phyloP scores from a whole-genome alignment of 2,797 vertebrate species.

The Steatocranus sp. region DNA sequence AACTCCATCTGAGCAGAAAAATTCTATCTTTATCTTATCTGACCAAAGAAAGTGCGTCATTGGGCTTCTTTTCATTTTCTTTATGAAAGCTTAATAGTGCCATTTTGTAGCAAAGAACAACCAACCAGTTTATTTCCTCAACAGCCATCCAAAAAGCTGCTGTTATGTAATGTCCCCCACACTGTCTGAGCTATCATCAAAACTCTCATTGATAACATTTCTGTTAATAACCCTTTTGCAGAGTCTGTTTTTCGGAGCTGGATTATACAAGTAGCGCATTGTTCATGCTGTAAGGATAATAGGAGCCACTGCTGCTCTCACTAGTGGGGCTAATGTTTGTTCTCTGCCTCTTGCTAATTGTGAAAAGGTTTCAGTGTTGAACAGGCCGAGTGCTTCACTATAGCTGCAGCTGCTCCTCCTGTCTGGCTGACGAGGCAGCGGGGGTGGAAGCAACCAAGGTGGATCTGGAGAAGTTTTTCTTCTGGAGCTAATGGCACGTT shows the following conservation, averaged over 20 bases:
- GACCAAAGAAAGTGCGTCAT: neutral
- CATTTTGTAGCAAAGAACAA: neutral
- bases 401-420: neutral
- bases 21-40: neutral
- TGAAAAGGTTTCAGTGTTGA: neutral
- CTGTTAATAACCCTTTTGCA: neutral
- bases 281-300: neutral
- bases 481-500: neutral
- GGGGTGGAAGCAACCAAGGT: neutral
- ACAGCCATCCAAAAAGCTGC: neutral
- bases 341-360: neutral
- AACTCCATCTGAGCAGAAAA: neutral
- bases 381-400: neutral
- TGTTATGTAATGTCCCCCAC: neutral
- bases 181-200: neutral
- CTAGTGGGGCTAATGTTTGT: neutral
- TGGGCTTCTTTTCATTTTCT: neutral
- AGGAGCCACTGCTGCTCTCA: neutral
- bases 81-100: neutral
- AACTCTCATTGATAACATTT: neutral
- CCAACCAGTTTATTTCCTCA: neutral
- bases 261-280: neutral
- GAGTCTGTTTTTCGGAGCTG: neutral
- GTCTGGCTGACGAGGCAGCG: neutral
- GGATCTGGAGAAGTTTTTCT: neutral